Percentiles rank a stretch among this genome's conserved stretches.
phyloP scores from a whole-genome alignment of 1,140 invertebrate species.

The Lordiphosa stackelbergi region DNA sequence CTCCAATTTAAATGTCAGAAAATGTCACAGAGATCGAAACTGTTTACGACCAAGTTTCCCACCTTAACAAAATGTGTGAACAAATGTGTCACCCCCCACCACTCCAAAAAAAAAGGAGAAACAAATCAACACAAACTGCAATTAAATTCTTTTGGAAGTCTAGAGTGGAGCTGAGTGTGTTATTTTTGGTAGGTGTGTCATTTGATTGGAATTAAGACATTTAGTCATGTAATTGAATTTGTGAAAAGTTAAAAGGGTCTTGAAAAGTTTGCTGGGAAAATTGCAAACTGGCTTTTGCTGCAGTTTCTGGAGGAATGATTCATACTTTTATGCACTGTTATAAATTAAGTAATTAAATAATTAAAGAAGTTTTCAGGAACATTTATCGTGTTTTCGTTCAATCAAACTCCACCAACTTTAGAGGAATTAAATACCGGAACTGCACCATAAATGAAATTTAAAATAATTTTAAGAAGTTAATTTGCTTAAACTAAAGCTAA shows the following conservation, averaged over 20 bases:
- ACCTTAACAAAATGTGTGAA: slow-evolving; percentile 15
- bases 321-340: not conserved
- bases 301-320: not conserved
- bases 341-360: not conserved
- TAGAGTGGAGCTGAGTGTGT: slow-evolving; percentile 4
- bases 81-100: slow-evolving; percentile 14
- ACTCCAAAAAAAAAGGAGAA: not conserved
- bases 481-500: too few species aligned
- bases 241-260: too few species aligned
- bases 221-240: too few species aligned
- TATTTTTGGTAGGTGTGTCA: not conserved
- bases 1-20: slow-evolving; percentile 47
- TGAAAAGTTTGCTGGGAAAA: too few species aligned
- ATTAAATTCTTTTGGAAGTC: slow-evolving; percentile 12
- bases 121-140: slow-evolving; percentile 3
- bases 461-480: too few species aligned
- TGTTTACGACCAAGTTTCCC: slow-evolving; percentile 9
- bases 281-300: not conserved
- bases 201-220: too few species aligned
- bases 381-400: too few species aligned
- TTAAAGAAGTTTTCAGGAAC: too few species aligned
- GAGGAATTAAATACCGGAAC: too few species aligned
- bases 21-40: slow-evolving; percentile 44
- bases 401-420: too few species aligned
- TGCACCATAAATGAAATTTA: too few species aligned